A percentile compares a stretch with the other conserved stretches of the same genome.
These are phyloP conservation scores for Pammene fasciana DNA, from an alignment of 2,888 invertebrate species.

Conservation along the genomic window DNA sequence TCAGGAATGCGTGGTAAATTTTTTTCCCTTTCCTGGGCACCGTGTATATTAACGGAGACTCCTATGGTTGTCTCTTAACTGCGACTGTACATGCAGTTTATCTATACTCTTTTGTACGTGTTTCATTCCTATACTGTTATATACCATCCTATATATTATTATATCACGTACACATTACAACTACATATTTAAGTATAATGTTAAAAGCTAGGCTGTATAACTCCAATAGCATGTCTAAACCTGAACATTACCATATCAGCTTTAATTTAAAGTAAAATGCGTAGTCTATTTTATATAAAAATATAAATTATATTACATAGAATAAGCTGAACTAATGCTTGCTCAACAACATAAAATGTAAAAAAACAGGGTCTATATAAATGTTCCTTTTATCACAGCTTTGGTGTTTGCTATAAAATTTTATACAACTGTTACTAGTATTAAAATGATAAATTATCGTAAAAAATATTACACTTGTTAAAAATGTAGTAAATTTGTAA, in stretches of 20 bases:
- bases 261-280: constrained; percentile 42
- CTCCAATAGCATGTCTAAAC: constrained; percentile 23
- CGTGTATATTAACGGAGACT: too few species aligned
- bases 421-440: constrained; percentile 48
- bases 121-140: not conserved
- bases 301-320: constrained; percentile 27
- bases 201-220: constrained; percentile 25
- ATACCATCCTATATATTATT: not conserved
- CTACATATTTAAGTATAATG: constrained; percentile 38
- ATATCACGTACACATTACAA: constrained; percentile 16
- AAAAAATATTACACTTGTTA: not conserved
- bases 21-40: too few species aligned
- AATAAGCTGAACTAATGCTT: constrained; percentile 48
- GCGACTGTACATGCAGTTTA: too few species aligned
- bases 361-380: constrained; percentile 41
- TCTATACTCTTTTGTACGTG: not conserved
- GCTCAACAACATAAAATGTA: constrained; percentile 59
- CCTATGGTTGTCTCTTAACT: too few species aligned
- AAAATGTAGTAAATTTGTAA: not conserved
- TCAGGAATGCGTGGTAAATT: too few species aligned
- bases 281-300: constrained; percentile 33
- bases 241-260: constrained; percentile 48
- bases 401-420: constrained; percentile 41
- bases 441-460: not conserved
- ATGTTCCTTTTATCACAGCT: constrained; percentile 33